Evolutionary conservation across 2,888 invertebrate species (phyloP).

Genomic region (Diadegma fenestrale): DNA sequence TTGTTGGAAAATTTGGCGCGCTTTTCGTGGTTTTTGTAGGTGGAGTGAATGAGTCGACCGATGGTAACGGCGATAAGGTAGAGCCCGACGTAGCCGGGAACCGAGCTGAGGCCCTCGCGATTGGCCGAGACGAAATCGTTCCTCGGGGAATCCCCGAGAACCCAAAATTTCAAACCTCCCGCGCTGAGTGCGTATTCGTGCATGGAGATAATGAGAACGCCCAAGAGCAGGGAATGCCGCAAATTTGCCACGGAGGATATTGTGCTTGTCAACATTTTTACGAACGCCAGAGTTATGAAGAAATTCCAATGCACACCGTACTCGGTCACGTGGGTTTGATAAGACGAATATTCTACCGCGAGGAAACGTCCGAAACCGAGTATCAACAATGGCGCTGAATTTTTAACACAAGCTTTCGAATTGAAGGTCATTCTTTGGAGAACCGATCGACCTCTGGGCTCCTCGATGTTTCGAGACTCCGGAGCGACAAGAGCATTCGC

Average conservation of each 20-base stretch:
- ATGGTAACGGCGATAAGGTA: constrained; percentile 91
- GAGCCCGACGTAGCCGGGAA: constrained; percentile 93
- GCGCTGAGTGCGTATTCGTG: constrained; percentile 89
- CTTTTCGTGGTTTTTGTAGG: constrained; percentile 70
- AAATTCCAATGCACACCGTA: constrained; percentile 99
- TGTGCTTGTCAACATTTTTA: constrained; percentile 90
- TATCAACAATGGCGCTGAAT: constrained; percentile 85
- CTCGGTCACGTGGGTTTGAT: constrained; percentile 95
- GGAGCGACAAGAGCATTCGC: constrained; percentile 92
- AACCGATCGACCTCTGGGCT: constrained; percentile 61
- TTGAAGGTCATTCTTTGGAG: constrained; percentile 70
- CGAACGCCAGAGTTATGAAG: constrained; percentile 95
- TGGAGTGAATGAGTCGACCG: constrained; percentile 86
- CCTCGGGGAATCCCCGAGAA: constrained; percentile 88
- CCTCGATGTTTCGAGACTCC: constrained; percentile 83
- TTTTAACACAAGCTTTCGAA: constrained; percentile 79
- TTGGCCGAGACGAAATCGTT: constrained; percentile 91
- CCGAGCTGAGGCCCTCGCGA: constrained; percentile 95
- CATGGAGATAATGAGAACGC: constrained; percentile 86
- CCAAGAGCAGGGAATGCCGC: constrained; percentile 86
- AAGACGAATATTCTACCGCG: constrained; percentile 88
- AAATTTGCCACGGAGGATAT: constrained; percentile 87
- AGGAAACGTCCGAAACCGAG: constrained; percentile 89
- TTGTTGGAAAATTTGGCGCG: constrained; percentile 31
- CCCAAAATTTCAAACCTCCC: constrained; percentile 89